phyloP scores from a whole-genome alignment of 1,140 invertebrate genomes.

The Atta cephalotes region DNA sequence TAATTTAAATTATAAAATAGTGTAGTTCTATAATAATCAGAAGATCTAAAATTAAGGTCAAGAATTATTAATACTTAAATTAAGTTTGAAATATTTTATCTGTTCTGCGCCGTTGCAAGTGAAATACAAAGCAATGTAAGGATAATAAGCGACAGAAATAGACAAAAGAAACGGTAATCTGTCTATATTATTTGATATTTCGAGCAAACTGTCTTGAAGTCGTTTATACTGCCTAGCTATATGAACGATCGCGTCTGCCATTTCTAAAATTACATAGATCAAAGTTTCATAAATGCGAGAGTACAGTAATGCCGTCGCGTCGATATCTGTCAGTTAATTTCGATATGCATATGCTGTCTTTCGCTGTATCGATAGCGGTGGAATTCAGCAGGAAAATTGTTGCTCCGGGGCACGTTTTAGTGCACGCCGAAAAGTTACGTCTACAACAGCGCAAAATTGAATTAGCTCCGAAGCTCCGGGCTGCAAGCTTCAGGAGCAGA shows the following conservation, averaged over 20 bases:
- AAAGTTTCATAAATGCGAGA: slow-evolving; percentile 30
- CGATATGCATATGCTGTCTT: slow-evolving; percentile 50
- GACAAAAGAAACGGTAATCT: not conserved
- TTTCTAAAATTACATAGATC: slow-evolving; percentile 23
- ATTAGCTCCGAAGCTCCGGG: slow-evolving; percentile 50
- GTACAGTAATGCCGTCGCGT: slow-evolving; percentile 1
- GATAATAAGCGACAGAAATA: not conserved
- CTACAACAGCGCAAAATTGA: slow-evolving; percentile 62
- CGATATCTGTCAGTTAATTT: slow-evolving; percentile 55
- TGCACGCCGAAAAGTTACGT: slow-evolving; percentile 62
- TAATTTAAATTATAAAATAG: not conserved
- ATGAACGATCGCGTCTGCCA: slow-evolving; percentile 17
- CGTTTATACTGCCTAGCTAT: slow-evolving; percentile 11
- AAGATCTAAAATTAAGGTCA: not conserved
- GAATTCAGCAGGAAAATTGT: slow-evolving; percentile 64
- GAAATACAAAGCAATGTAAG: not conserved
- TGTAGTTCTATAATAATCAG: not conserved
- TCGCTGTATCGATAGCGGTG: slow-evolving; percentile 38
- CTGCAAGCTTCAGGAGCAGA: slow-evolving; percentile 58
- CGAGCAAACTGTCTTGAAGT: not conserved
- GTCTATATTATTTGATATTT: slow-evolving; percentile 24
- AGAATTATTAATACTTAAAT: not conserved
- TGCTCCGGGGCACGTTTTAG: slow-evolving; percentile 55
- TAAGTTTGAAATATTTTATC: slow-evolving; percentile 6
- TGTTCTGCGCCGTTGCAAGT: not conserved